Conservation (phyloP, 1,140 invertebrate genomes). For the Trigoniulus corallinus region DNA sequence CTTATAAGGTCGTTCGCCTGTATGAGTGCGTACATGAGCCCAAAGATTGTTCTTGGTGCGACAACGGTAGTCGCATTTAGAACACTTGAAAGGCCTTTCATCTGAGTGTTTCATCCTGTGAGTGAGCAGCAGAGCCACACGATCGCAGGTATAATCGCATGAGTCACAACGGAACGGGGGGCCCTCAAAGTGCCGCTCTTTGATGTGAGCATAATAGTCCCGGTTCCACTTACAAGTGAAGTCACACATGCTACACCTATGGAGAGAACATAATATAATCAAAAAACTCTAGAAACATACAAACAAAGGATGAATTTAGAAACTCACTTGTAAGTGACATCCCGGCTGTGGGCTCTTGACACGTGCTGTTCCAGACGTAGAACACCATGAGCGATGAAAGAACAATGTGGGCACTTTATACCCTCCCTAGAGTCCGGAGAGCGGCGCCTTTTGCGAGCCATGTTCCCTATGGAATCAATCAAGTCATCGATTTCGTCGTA, state of each 20-base stretch:
- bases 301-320: no score
- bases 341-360: conserved; percentile 33
- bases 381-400: conserved; percentile 29
- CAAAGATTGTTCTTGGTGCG: conserved; percentile 31
- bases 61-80: conserved; percentile 27
- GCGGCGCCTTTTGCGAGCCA: conserved; percentile 15
- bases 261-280: neutral
- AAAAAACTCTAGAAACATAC: neutral
- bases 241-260: conserved; percentile 34
- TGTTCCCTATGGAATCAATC: conserved; percentile 3
- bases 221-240: conserved; percentile 45
- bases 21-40: conserved; percentile 30
- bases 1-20: conserved; percentile 22
- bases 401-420: conserved; percentile 34
- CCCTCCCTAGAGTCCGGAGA: conserved; percentile 17
- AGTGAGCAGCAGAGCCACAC: conserved; percentile 34
- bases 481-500: neutral
- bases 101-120: conserved; percentile 36
- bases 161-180: conserved; percentile 44
- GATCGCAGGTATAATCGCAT: conserved; percentile 35
- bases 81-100: conserved; percentile 33
- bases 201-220: conserved; percentile 45
- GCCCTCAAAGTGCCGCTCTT: conserved; percentile 37
- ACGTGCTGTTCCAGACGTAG: conserved; percentile 33
- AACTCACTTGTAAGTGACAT: conserved; percentile 37